Evolutionary conservation across 2,888 invertebrate genomes (phyloP).

Genomic region (Tipula unca): DNA sequence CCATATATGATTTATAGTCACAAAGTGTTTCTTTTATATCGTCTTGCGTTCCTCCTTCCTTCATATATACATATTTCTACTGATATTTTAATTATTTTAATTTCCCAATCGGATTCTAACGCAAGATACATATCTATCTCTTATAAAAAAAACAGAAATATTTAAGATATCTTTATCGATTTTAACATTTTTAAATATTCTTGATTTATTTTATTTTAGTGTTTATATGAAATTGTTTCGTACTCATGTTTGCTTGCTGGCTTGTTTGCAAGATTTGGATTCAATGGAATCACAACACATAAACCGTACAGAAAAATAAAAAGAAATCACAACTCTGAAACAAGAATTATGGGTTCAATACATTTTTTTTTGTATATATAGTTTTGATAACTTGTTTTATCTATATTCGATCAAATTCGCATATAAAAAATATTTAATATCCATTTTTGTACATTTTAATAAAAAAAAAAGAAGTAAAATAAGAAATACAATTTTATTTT

Average conservation of each 20-base stretch:
- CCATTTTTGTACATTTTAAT: constrained; percentile 10
- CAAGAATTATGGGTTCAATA: constrained; percentile 8
- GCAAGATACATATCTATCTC: not conserved
- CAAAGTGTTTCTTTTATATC: not conserved
- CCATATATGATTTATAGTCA: not conserved
- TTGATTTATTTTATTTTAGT: not conserved
- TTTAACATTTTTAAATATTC: not conserved
- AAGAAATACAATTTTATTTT: not conserved
- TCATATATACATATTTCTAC: not conserved
- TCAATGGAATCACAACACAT: not conserved
- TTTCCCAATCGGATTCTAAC: not conserved
- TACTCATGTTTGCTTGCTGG: not conserved
- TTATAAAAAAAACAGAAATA: not conserved
- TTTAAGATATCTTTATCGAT: not conserved
- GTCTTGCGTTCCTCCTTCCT: not conserved
- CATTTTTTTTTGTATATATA: not conserved
- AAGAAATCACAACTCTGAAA: not conserved
- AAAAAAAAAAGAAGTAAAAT: no score
- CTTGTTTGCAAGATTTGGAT: not conserved
- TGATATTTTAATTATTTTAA: constrained; percentile 14
- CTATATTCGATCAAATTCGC: constrained; percentile 14
- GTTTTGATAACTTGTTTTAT: not conserved
- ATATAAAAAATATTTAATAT: not conserved
- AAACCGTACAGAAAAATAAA: not conserved
- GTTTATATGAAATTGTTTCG: not conserved